These are phyloP conservation scores for Petrosia ficiformis DNA, from an alignment of 37 sponge, comb jelly and placozoan genomes.

Conservation along the genomic window DNA sequence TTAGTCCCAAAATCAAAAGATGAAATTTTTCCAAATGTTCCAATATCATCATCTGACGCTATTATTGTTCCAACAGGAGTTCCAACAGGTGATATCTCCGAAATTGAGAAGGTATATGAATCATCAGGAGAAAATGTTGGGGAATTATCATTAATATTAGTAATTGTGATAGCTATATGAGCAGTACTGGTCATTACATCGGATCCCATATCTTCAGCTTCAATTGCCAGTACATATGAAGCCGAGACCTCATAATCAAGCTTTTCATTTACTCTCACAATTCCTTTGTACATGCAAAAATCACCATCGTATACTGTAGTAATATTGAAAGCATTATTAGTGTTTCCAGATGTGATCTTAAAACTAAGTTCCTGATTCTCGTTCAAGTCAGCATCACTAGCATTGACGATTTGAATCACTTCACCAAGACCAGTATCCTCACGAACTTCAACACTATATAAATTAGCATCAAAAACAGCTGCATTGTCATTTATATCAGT, in stretches of 20 bases:
- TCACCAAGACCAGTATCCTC: not conserved
- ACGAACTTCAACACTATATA: not conserved
- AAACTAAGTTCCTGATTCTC: not conserved
- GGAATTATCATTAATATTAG: constrained; percentile 30
- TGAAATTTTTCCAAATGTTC: constrained; percentile 24
- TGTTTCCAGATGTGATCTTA: not conserved
- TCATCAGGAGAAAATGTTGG: constrained; percentile 30
- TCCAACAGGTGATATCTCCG: constrained; percentile 10
- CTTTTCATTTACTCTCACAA: not conserved
- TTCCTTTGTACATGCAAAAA: not conserved
- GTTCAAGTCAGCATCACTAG: not conserved
- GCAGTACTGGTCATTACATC: not conserved
- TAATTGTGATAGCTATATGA: constrained; percentile 19
- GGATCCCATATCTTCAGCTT: constrained; percentile 14
- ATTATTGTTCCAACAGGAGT: constrained; percentile 36
- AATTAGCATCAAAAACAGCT: constrained; percentile 10
- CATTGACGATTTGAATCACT: not conserved
- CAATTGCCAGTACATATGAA: constrained; percentile 8
- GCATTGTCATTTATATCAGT: constrained; percentile 41
- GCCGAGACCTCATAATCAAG: constrained; percentile 36
- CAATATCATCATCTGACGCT: constrained; percentile 49
- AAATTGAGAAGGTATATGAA: constrained; percentile 17
- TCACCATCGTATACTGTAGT: not conserved
- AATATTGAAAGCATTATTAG: not conserved
- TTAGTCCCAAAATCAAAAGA: not conserved